phyloP scores from a whole-genome alignment of 2,113 vertebrate genomes.

The Istiophorus platypterus region DNA sequence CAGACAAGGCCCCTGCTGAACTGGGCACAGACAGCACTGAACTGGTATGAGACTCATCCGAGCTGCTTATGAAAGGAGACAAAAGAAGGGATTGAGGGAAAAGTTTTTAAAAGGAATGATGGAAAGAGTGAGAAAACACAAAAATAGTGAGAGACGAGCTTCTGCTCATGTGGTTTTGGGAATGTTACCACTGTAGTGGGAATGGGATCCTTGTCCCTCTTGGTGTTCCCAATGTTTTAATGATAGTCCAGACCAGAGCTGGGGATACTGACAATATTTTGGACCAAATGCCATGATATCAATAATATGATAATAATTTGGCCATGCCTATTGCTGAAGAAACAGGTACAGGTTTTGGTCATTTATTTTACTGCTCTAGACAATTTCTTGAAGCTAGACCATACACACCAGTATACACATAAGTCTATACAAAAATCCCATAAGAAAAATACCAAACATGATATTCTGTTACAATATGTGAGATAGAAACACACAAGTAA shows the following conservation, averaged over 20 bases:
- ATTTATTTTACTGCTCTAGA: not conserved
- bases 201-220: not conserved
- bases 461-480: constrained; percentile 23
- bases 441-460: constrained; percentile 16
- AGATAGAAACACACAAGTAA: constrained; percentile 48
- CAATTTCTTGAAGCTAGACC: not conserved
- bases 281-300: not conserved
- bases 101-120: not conserved
- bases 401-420: not conserved
- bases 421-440: not conserved
- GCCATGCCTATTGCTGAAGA: not conserved
- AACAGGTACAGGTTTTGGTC: not conserved
- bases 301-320: not conserved
- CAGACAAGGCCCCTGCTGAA: constrained; percentile 59
- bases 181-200: not conserved
- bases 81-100: constrained; percentile 7
- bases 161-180: not conserved
- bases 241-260: not conserved
- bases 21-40: constrained; percentile 45
- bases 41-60: constrained; percentile 62
- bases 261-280: not conserved
- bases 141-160: not conserved
- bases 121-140: not conserved
- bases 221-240: not conserved
- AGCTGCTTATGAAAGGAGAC: constrained; percentile 56